A percentile compares a stretch with the other conserved stretches of the same genome.
Evolutionary conservation across 2,113 vertebrate species (phyloP).

Genomic region (Lathamus discolor): DNA sequence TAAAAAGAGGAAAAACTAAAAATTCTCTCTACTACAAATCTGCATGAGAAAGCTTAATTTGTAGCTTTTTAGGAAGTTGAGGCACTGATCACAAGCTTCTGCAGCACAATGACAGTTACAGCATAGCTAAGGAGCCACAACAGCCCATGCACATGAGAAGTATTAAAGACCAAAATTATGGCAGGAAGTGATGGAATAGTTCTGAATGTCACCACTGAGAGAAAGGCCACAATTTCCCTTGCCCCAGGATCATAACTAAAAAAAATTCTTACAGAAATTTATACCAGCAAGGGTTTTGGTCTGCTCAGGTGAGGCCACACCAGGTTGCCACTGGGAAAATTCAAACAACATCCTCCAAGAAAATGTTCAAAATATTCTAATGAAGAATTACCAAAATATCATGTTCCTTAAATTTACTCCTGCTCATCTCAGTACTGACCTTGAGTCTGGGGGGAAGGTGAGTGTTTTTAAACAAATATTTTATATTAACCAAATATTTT

Average conservation of each 20-base stretch:
- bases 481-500: background rate
- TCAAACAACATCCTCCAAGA: background rate
- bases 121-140: background rate
- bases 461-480: background rate
- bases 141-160: accelerated
- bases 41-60: slow-evolving; percentile 39
- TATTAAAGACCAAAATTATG: background rate
- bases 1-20: background rate
- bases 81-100: background rate
- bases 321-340: background rate
- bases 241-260: background rate
- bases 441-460: accelerated
- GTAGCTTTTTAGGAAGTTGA: slow-evolving; percentile 40
- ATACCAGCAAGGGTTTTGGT: background rate
- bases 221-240: background rate
- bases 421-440: background rate
- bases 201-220: background rate
- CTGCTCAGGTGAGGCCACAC: background rate
- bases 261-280: background rate
- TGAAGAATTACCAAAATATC: background rate
- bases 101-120: background rate
- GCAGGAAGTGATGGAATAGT: background rate
- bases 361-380: background rate
- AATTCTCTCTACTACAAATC: background rate
- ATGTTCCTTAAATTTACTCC: background rate